Percentiles rank a stretch among this genome's conserved stretches.
phyloP scores from a whole-genome alignment of 2,888 invertebrate genomes.

The Oscheius sp. region DNA sequence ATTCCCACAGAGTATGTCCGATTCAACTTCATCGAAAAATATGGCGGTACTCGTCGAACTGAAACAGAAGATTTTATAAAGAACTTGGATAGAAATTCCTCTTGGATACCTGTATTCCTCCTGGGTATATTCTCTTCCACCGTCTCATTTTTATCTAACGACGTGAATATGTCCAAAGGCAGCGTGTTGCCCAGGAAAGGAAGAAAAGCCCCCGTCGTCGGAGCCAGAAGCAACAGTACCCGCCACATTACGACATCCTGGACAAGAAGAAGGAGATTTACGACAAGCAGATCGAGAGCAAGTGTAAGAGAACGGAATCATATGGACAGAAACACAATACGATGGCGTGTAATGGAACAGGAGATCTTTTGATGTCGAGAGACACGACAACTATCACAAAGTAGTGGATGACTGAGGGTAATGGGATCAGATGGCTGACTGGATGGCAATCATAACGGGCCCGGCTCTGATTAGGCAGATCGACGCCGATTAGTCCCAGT shows the following conservation, averaged over 20 bases:
- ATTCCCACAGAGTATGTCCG: conserved; percentile 88
- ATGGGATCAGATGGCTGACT: conserved; percentile 22
- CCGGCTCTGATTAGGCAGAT: conserved; percentile 22
- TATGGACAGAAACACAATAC: conserved; percentile 34
- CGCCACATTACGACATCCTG: conserved; percentile 32
- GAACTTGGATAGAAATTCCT: neutral
- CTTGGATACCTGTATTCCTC: neutral
- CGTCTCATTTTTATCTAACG: conserved; percentile 38
- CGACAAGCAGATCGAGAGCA: conserved; percentile 4
- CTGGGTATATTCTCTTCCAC: neutral
- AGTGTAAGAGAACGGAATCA: conserved; percentile 26
- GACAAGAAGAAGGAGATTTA: conserved; percentile 17
- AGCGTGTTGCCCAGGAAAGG: conserved; percentile 59
- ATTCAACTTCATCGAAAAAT: conserved; percentile 92
- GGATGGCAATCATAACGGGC: conserved; percentile 18
- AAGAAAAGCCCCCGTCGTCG: conserved; percentile 39
- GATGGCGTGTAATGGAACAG: conserved; percentile 18
- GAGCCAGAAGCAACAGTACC: conserved; percentile 37
- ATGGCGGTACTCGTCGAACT: conserved; percentile 94
- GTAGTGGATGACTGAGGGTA: neutral
- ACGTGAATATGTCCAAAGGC: conserved; percentile 57
- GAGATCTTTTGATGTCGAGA: conserved; percentile 4
- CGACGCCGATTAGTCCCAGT: conserved; percentile 18
- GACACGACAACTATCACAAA: neutral
- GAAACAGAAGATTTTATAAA: conserved; percentile 56